Base-by-base conservation (phyloP, 2,888 invertebrate species). In the Unio pictorum region DNA sequence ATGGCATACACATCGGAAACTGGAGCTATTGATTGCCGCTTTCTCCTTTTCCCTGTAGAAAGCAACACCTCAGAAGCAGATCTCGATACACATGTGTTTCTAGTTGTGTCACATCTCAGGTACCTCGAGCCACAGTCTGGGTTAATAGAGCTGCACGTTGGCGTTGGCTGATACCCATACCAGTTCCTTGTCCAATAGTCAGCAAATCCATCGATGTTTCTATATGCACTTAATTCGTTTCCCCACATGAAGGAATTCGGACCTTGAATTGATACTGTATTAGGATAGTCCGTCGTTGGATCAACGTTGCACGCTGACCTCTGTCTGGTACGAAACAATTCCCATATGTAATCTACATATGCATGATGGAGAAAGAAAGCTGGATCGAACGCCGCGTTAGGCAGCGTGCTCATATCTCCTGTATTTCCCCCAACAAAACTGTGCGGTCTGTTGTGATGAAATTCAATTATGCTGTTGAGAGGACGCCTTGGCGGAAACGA, bases 311-410 rank as follows among this genome's bases (percentile, higher is more conserved):
- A 74, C 6, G 26, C 26, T 17, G 18, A 34, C 23, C 28, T 26
- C 55, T 73, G 73, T 3, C 62, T 65, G 55, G 70, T 56, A 28
- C 81, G 65, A 65, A 81, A 84, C 58, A 75, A 64, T 57, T 80
- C 78, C 81, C 81, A 82, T 20, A 81, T 61, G 69, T 79, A 79
- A 68, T 84, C 83, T 17, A 81, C 77, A 61, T 72, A 82, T 4
- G 77, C 72, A 61, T 82, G 81, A 62, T 80, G 77, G 54, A 84
- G 62, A 71, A 78, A 84, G 70, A 82, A 84, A 26, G 78, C 62
- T 0, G 81, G 80, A 61, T 84, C 83, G 67, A 66, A 75, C 4
- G 81, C 68, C 1, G 83, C 77, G 45, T 45, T 45, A 2, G 2
- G 11, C 15, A 45, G 3, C 0, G 76, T 75, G 26, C 74, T 66